Percentiles rank a stretch among this genome's conserved stretches.
phyloP scores from a whole-genome alignment of 2,797 vertebrate genomes.

The Dermochelys coriacea region DNA sequence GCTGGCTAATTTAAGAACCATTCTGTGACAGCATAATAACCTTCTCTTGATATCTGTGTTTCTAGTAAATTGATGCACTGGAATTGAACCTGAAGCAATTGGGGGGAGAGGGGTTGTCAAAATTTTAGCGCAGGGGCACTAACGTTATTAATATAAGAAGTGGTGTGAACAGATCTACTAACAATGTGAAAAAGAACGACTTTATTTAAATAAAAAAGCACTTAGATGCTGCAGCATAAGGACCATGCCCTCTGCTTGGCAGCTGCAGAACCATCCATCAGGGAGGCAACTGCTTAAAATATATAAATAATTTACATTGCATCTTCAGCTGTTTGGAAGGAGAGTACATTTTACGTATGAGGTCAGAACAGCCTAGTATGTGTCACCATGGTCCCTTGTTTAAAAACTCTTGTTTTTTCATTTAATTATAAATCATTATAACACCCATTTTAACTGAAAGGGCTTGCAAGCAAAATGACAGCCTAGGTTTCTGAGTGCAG shows the following conservation, averaged over 20 bases:
- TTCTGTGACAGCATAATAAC: neutral
- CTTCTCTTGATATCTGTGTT: neutral
- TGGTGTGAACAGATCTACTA: neutral
- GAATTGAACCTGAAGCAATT: neutral
- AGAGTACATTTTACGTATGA: neutral
- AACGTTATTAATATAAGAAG: conserved; percentile 3
- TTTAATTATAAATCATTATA: neutral
- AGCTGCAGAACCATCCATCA: conserved; percentile 26
- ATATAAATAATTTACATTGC: conserved; percentile 29
- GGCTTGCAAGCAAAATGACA: neutral
- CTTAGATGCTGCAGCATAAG: neutral
- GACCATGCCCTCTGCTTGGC: neutral
- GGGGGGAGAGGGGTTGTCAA: neutral
- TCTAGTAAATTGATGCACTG: neutral
- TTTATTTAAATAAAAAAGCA: neutral
- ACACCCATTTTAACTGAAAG: rapidly evolving
- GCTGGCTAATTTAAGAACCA: neutral
- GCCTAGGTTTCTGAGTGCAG: rapidly evolving
- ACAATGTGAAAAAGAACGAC: neutral
- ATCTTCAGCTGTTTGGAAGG: conserved; percentile 35
- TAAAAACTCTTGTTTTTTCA: neutral
- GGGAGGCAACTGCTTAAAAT: neutral
- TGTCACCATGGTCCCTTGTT: neutral
- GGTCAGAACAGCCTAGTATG: conserved; percentile 22
- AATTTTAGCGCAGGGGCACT: neutral